phyloP scores from a whole-genome alignment of 2,797 vertebrate genomes.

The Malacoctenus gilli region DNA sequence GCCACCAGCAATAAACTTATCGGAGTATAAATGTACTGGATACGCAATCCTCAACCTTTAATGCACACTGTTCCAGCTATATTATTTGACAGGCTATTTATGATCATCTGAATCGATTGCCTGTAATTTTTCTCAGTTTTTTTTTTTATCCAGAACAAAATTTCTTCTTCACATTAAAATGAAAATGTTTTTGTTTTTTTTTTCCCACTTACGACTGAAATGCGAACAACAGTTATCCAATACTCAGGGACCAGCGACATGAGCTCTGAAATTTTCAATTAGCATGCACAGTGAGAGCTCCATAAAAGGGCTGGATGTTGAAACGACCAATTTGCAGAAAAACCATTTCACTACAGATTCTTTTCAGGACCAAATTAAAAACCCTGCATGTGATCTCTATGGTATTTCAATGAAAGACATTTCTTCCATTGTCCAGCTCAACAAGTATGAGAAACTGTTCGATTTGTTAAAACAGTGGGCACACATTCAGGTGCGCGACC shows the following conservation, averaged over 20 bases:
- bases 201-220: constrained; percentile 34
- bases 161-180: constrained; percentile 5
- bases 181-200: constrained; percentile 40
- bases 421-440: constrained; percentile 35
- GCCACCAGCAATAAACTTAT: too few relatives aligned
- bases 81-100: too few relatives aligned
- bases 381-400: constrained; percentile 65
- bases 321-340: constrained; percentile 60
- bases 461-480: constrained; percentile 46
- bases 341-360: constrained; percentile 63
- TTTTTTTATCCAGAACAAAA: not conserved
- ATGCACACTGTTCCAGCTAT: too few relatives aligned
- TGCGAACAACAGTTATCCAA: constrained; percentile 47
- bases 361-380: constrained; percentile 61
- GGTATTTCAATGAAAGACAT: constrained; percentile 61
- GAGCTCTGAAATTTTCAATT: constrained; percentile 61
- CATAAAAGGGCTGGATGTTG: constrained; percentile 38
- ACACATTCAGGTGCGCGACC: constrained; percentile 42
- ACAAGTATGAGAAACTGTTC: constrained; percentile 35
- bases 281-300: constrained; percentile 51
- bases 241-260: constrained; percentile 45
- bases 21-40: too few relatives aligned
- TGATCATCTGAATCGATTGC: too few relatives aligned
- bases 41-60: too few relatives aligned
- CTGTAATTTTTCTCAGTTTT: too few relatives aligned